These are phyloP conservation scores for Charadrius vociferus DNA, from an alignment of 2,113 vertebrate species.

Conservation along the genomic window DNA sequence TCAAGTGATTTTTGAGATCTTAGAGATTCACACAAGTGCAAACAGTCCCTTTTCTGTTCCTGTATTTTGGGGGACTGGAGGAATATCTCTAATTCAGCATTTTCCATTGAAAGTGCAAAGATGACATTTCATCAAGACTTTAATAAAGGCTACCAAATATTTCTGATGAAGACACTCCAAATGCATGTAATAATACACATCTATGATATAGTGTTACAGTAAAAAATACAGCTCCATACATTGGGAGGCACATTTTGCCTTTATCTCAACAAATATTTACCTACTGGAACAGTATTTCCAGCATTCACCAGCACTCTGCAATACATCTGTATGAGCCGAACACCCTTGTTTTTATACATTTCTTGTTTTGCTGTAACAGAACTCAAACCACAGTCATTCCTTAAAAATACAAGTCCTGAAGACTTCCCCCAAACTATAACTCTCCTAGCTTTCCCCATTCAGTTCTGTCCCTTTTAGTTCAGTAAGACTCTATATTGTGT, in stretches of 20 bases:
- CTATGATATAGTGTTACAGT: neutral
- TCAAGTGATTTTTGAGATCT: too few species aligned
- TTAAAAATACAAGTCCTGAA: neutral
- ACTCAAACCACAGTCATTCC: neutral
- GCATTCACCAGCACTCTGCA: neutral
- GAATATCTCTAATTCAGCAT: neutral
- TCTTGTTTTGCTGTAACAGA: neutral
- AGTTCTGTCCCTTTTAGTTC: neutral
- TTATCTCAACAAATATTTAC: neutral
- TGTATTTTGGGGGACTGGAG: neutral
- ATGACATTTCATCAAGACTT: neutral
- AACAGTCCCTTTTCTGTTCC: neutral
- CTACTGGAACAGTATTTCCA: neutral
- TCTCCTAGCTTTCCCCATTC: neutral
- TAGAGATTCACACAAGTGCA: neutral
- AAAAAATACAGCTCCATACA: neutral
- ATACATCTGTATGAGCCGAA: neutral
- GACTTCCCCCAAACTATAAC: neutral
- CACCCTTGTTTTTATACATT: neutral
- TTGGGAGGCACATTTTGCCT: neutral
- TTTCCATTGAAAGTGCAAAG: neutral
- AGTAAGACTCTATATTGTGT: constrained; percentile 5
- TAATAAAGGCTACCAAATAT: neutral
- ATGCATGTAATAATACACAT: neutral
- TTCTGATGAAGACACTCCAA: neutral